Percentiles rank a stretch among this genome's conserved stretches.
phyloP scores from a whole-genome alignment of 2,888 invertebrate species.

The Crematogaster levior region DNA sequence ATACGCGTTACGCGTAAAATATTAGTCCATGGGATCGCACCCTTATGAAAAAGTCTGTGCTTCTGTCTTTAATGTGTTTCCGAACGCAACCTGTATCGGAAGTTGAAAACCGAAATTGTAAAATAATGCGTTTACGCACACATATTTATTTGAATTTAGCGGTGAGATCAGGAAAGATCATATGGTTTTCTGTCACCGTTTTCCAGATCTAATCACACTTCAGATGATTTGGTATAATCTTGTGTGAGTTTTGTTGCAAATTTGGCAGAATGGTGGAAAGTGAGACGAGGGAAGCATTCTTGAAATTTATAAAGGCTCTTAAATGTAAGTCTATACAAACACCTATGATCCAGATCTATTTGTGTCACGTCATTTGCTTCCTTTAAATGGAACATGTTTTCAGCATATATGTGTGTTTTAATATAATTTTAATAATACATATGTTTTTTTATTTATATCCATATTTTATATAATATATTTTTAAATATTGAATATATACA shows the following conservation, averaged over 20 bases:
- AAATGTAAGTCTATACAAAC: slow-evolving; percentile 61
- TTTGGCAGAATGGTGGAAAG: slow-evolving; percentile 51
- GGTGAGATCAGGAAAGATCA: background rate
- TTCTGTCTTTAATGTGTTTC: too few species aligned
- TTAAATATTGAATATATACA: background rate
- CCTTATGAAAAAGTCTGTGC: too few species aligned
- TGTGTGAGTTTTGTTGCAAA: background rate
- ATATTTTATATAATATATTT: background rate
- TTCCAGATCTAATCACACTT: background rate
- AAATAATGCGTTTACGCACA: background rate
- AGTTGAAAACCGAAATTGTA: too few species aligned
- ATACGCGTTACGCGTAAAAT: too few species aligned
- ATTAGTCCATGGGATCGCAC: too few species aligned
- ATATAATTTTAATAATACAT: background rate
- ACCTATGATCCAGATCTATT: background rate
- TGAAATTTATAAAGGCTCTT: slow-evolving; percentile 55
- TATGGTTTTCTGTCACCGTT: background rate
- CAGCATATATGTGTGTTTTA: background rate
- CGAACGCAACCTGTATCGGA: too few species aligned
- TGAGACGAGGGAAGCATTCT: slow-evolving; percentile 37
- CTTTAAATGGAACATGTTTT: background rate
- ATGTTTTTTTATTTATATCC: background rate
- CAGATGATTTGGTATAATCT: background rate
- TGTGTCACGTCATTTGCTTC: background rate
- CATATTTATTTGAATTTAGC: background rate